These are phyloP conservation scores for Eilema caniola DNA, from an alignment of 2,888 invertebrate genomes.

Conservation along the genomic window DNA sequence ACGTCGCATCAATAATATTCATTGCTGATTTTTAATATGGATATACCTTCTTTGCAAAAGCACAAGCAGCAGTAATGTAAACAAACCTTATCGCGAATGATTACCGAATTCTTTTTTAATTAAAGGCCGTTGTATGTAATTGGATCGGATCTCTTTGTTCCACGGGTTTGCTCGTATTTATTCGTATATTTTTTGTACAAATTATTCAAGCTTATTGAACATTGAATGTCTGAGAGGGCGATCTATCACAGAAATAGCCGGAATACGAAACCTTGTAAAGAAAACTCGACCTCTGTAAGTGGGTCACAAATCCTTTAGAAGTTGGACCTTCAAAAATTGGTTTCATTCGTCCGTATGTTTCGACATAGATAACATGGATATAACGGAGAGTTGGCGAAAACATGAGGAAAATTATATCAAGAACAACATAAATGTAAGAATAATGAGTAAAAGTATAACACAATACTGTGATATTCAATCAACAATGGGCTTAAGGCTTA, in stretches of 20 bases:
- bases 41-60: slow-evolving; percentile 22
- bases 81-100: slow-evolving; percentile 54
- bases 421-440: background rate
- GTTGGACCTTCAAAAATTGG: slow-evolving; percentile 72
- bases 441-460: too few relatives aligned
- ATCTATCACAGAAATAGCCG: slow-evolving; percentile 74
- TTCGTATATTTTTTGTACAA: slow-evolving; percentile 71
- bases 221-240: slow-evolving; percentile 67
- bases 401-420: background rate
- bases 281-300: slow-evolving; percentile 67
- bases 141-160: slow-evolving; percentile 64
- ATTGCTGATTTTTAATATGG: slow-evolving; percentile 16
- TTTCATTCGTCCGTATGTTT: slow-evolving; percentile 69
- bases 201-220: slow-evolving; percentile 79
- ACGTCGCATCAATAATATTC: background rate
- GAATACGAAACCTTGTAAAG: slow-evolving; percentile 64
- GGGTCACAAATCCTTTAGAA: slow-evolving; percentile 72
- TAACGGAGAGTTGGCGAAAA: slow-evolving; percentile 15
- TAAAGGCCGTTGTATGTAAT: slow-evolving; percentile 66
- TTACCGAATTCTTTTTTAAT: slow-evolving; percentile 62
- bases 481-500: too few relatives aligned
- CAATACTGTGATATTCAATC: too few relatives aligned
- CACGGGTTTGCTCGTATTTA: slow-evolving; percentile 62
- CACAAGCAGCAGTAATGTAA: slow-evolving; percentile 39
- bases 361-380: slow-evolving; percentile 59